Conservation (phyloP, 1,140 invertebrate species). For the Neotoxoptera formosana region DNA sequence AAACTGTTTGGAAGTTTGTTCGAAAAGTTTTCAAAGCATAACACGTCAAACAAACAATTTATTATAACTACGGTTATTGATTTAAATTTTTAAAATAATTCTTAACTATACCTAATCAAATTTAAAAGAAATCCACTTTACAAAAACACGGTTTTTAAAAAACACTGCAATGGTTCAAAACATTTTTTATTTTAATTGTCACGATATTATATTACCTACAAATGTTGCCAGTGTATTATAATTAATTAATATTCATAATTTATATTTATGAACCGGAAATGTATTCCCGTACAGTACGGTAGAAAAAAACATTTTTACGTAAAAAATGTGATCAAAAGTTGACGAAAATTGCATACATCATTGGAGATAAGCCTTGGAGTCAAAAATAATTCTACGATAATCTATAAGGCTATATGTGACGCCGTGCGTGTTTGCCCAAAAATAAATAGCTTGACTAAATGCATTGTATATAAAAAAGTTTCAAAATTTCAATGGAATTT, state of each 20-base stretch:
- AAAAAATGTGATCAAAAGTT: not conserved
- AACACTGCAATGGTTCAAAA: not conserved
- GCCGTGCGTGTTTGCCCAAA: too few species aligned
- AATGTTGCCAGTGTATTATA: not conserved
- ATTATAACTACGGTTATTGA: not conserved
- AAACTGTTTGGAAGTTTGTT: not conserved
- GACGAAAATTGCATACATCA: not conserved
- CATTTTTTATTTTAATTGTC: not conserved
- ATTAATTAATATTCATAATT: constrained; percentile 4
- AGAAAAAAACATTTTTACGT: not conserved
- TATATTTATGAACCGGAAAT: not conserved
- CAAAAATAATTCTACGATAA: not conserved
- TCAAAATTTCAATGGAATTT: too few species aligned
- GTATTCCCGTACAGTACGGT: not conserved
- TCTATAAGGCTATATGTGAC: too few species aligned
- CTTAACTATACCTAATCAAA: not conserved
- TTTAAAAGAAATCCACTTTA: not conserved
- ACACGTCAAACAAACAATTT: not conserved
- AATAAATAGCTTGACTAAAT: not conserved
- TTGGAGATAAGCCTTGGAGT: not conserved
- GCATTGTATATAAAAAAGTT: not conserved
- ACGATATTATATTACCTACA: not conserved
- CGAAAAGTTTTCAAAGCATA: not conserved
- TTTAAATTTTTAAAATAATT: not conserved
- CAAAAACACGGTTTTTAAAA: not conserved